Conservation (phyloP, 2,888 invertebrate genomes). For the Drosophila prolongata region DNA sequence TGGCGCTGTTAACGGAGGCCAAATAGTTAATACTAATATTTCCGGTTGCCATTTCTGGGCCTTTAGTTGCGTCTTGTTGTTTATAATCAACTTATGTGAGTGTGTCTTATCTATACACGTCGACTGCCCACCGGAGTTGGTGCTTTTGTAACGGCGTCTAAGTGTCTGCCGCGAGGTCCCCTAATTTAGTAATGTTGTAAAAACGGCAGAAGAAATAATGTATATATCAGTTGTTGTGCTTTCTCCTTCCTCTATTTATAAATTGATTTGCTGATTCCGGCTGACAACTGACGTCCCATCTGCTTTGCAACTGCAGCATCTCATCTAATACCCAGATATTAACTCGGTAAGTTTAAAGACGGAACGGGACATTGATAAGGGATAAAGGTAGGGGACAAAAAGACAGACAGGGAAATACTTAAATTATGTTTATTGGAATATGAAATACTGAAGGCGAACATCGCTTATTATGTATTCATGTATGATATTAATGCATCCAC, state of each 20-base stretch:
- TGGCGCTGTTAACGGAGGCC: constrained; percentile 48
- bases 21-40: constrained; percentile 59
- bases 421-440: no score
- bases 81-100: constrained; percentile 44
- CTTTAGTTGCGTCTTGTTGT: constrained; percentile 42
- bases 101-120: constrained; percentile 31
- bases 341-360: constrained; percentile 49
- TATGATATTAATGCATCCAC: no score
- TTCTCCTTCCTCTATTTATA: constrained; percentile 64
- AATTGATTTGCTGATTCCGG: constrained; percentile 44
- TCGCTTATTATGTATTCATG: no score
- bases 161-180: constrained; percentile 40
- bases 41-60: constrained; percentile 31
- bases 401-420: neutral
- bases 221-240: constrained; percentile 41
- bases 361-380: neutral
- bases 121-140: constrained; percentile 2
- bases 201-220: constrained; percentile 34
- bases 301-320: constrained; percentile 14
- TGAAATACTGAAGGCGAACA: no score
- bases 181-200: constrained; percentile 62
- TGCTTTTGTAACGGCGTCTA: constrained; percentile 49
- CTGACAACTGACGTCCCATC: constrained; percentile 15
- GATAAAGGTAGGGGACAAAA: neutral
- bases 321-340: constrained; percentile 21